A percentile compares a stretch with the other conserved stretches of the same genome.
Evolutionary conservation across 2,797 vertebrate genomes (phyloP).

Genomic region (Gallinago solitaria): DNA sequence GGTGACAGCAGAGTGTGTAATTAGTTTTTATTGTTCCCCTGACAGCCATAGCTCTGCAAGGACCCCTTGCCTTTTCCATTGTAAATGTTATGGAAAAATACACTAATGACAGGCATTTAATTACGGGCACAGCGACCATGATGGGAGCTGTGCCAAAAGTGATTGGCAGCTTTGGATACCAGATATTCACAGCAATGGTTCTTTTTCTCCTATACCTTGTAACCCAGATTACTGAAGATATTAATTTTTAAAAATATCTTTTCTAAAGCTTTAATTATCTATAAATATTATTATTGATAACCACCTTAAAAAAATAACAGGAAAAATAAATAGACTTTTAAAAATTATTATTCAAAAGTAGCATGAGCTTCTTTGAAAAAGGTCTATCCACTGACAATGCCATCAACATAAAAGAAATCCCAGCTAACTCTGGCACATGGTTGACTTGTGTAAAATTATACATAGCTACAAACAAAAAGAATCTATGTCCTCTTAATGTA

Average conservation of each 20-base stretch:
- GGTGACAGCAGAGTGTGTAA: conserved; percentile 73
- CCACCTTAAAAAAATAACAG: neutral
- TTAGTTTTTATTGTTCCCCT: conserved; percentile 80
- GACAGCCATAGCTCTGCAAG: conserved; percentile 72
- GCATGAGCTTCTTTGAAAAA: conserved; percentile 9
- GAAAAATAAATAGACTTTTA: neutral
- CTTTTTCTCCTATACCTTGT: conserved; percentile 27
- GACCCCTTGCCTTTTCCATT: conserved; percentile 74
- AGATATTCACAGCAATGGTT: conserved; percentile 7
- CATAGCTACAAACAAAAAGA: conserved; percentile 32
- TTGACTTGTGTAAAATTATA: neutral
- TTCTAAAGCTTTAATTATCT: neutral
- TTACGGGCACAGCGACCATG: conserved; percentile 67
- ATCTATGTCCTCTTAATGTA: conserved; percentile 31
- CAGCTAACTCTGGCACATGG: neutral
- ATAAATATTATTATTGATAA: neutral
- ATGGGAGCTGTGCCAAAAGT: conserved; percentile 63
- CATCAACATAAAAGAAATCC: neutral
- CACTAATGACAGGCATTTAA: conserved; percentile 77
- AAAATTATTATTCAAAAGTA: neutral
- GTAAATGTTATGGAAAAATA: conserved; percentile 76
- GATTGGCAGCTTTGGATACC: conserved; percentile 56
- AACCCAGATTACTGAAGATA: conserved; percentile 35
- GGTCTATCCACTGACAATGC: neutral
- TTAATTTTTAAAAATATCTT: neutral